Evolutionary conservation across 2,888 invertebrate genomes (phyloP), one percentile per base, ranked within the genome.

Genomic region (Lissonota sp.): DNA sequence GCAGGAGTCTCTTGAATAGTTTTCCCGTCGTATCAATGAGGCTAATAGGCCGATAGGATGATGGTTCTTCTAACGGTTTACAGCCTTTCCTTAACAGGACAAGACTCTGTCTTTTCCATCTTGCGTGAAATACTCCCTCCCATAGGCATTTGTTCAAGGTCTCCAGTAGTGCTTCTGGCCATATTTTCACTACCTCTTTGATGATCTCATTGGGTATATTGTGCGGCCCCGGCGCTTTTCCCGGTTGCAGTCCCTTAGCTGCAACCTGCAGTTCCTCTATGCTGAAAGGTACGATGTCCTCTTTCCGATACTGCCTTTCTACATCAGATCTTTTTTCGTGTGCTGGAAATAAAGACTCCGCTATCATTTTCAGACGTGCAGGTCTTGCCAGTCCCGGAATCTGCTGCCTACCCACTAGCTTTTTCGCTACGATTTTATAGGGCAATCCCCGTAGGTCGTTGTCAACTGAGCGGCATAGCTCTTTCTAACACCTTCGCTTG

Each of bases 391-490:
- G 58, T 44, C 75, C 53, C 2, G 72, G 55, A 3, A 77, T 63
- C 10, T 49, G 76, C 53, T 70, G 12, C 16, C 57, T 40, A 8
- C 60, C 60, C 0, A 60, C 73, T 14, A 63, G 44, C 6, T 73
- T 73, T 6, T 53, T 73, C 6, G 40, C 63, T 6, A 64, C 53
- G 4, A 73, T 42, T 10, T 37, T 53, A 44, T 73, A 51, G 0
- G 78, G 78, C 7, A 77, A 67, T 26, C 80, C 76, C 80, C 72
- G 76, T 64, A 76, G 72, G 51, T 80, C 76, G 4, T 44, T 12
- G 6, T 80, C 63, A 8, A 77, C 66, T 5, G 58, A 14, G n/a
- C 58, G 72, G 37, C 58, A 44, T 1, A 76, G 67, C 8, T 49
- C 53, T 49, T n/a, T 39, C 80, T 76, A 80, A 71, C 76, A 42